Conservation (phyloP, 2,888 invertebrate species). For the Keiferia lycopersicella region DNA sequence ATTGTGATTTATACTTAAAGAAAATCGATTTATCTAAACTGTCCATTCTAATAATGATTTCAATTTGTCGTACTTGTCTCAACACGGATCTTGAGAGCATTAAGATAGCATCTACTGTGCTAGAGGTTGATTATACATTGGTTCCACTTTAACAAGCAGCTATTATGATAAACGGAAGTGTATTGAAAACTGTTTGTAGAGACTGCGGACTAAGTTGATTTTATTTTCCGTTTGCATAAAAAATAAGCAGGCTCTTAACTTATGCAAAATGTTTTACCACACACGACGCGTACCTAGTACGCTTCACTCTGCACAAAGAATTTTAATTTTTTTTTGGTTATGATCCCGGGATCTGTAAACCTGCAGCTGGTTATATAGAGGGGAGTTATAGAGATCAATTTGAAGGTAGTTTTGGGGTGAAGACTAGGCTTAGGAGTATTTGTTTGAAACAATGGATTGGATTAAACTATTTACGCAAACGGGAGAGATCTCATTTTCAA, state of each 20-base stretch:
- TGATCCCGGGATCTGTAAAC: too few species aligned
- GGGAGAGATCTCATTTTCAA: neutral
- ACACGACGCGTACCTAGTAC: neutral
- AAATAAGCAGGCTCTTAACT: neutral
- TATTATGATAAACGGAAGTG: conserved; percentile 6
- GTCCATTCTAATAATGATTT: conserved; percentile 11
- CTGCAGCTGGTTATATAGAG: too few species aligned
- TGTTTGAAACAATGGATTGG: too few species aligned
- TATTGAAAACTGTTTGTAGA: conserved; percentile 7
- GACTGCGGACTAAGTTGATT: conserved; percentile 3
- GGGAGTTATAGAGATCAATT: too few species aligned
- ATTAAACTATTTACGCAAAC: neutral
- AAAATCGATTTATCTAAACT: conserved; percentile 18
- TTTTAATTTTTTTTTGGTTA: too few species aligned
- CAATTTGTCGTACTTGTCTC: conserved; percentile 19
- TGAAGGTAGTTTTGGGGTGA: too few species aligned
- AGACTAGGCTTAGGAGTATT: too few species aligned
- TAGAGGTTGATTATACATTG: conserved; percentile 13
- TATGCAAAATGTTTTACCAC: neutral
- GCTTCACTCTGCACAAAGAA: neutral
- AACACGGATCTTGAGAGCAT: conserved; percentile 14
- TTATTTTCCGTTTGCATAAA: conserved; percentile 14
- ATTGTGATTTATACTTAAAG: neutral
- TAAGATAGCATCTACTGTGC: conserved; percentile 14
- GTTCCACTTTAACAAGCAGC: conserved; percentile 19